Conservation (phyloP, 2,113 vertebrate genomes). For the Rhinolophus sinicus region DNA sequence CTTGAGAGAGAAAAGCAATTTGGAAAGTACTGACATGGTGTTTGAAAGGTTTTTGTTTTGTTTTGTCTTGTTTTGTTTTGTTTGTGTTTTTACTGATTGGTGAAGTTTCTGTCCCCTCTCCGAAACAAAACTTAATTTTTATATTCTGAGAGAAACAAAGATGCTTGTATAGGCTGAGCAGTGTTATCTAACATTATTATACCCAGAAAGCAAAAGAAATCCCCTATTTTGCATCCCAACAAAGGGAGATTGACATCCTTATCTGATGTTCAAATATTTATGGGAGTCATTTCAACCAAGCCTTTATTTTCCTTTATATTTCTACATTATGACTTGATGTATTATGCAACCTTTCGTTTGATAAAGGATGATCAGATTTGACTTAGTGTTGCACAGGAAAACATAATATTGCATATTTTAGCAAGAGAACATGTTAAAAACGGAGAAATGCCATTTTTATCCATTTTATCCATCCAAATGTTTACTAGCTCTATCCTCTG, state of each 20-base stretch:
- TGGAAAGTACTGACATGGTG: neutral
- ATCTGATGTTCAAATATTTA: conserved; percentile 62
- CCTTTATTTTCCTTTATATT: conserved; percentile 35
- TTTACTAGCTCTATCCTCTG: neutral
- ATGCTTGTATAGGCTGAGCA: neutral
- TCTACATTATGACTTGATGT: conserved; percentile 36
- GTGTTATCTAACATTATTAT: conserved; percentile 13
- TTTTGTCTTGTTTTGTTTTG: neutral
- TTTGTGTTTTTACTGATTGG: neutral
- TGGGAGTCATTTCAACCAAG: conserved; percentile 11
- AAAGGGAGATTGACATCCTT: conserved; percentile 57
- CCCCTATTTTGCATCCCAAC: conserved; percentile 49
- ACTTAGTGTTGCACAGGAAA: conserved; percentile 29
- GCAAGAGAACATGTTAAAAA: neutral
- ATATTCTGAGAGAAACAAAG: conserved; percentile 35
- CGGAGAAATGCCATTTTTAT: neutral
- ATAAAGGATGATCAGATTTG: conserved; percentile 67
- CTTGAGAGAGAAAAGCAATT: neutral
- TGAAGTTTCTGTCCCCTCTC: neutral
- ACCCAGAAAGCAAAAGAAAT: conserved; percentile 40
- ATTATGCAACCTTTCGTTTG: conserved; percentile 53
- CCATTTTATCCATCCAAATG: neutral
- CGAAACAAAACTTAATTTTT: conserved; percentile 43
- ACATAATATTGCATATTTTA: conserved; percentile 21
- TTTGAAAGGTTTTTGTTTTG: neutral